Conservation (phyloP, 2,113 vertebrate genomes). For the Canis aureus region DNA sequence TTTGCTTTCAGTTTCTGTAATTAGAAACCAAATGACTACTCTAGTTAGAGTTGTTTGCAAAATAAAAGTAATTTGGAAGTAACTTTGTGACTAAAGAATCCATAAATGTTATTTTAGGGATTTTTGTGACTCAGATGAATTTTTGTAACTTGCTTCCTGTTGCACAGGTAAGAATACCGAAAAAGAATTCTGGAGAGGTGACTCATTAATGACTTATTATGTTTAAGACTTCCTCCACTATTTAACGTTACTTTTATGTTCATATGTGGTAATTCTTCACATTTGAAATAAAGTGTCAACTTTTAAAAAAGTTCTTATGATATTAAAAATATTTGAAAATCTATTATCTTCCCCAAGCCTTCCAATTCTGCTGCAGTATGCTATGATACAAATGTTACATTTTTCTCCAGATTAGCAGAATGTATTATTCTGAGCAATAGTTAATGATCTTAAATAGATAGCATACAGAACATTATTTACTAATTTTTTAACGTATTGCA, state of each 20-base stretch:
- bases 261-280: not conserved
- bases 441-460: not conserved
- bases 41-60: not conserved
- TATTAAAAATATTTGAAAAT: conserved; percentile 53
- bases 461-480: not conserved
- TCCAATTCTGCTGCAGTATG: not conserved
- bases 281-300: not conserved
- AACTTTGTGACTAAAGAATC: not conserved
- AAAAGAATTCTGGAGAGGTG: not conserved
- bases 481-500: not conserved
- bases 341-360: not conserved
- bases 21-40: not conserved
- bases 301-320: not conserved
- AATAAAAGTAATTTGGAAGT: not conserved
- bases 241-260: conserved; percentile 44
- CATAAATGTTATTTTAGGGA: not conserved
- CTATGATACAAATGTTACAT: not conserved
- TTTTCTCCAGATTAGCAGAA: not conserved
- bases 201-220: not conserved
- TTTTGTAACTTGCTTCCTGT: not conserved
- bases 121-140: not conserved
- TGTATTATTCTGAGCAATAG: not conserved
- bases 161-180: not conserved
- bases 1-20: not conserved
- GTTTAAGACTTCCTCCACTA: not conserved